Percentiles rank a stretch among this genome's conserved stretches.
Evolutionary conservation across 2,888 invertebrate genomes (phyloP).

Genomic region (Hecatera dysodea): DNA sequence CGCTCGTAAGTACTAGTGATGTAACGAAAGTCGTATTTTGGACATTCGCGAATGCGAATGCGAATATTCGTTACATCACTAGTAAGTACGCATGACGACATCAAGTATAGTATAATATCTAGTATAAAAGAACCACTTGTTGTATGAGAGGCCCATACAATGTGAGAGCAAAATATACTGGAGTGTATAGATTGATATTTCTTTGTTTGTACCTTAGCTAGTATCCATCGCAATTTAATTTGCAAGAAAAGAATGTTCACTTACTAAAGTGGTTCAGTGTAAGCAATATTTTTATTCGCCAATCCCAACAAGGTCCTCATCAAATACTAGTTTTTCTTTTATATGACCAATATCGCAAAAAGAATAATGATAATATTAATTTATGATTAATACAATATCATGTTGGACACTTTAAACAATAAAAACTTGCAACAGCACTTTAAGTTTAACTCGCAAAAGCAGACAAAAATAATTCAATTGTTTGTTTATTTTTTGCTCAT

Average conservation of each 20-base stretch:
- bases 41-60: no score
- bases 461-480: not conserved
- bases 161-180: not conserved
- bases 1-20: no score
- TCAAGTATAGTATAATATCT: not conserved
- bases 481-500: not conserved
- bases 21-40: no score
- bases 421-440: not conserved
- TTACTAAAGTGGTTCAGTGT: not conserved
- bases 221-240: not conserved
- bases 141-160: not conserved
- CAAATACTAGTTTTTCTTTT: not conserved
- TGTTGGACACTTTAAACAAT: no score
- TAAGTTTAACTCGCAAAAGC: conserved; percentile 18
- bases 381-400: conserved; percentile 1
- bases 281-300: not conserved
- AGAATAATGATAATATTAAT: not conserved
- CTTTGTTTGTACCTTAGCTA: not conserved
- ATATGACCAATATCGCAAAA: not conserved
- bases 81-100: not conserved
- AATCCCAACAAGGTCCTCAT: not conserved
- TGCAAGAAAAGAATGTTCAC: not conserved
- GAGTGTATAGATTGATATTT: not conserved
- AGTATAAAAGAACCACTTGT: conserved; percentile 7
- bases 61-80: no score